Evolutionary conservation across 1,140 invertebrate species (phyloP), one percentile per base, ranked within the genome.

Genomic region (Saxidomus purpurata): DNA sequence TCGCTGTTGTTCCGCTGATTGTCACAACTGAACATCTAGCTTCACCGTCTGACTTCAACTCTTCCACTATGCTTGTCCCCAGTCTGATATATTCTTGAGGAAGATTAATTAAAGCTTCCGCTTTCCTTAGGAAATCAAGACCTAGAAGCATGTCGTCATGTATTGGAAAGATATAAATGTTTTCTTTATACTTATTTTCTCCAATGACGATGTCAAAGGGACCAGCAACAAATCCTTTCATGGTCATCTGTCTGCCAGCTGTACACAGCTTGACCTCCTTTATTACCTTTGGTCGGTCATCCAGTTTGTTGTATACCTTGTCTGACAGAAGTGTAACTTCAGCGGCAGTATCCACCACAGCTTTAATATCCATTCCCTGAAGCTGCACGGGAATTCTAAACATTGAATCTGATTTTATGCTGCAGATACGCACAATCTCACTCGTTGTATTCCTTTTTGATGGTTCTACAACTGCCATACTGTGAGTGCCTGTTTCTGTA

Each of bases 81-180:
- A 69, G 31, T 38, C n/a, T 11, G 3, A 69, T 11, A 34, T 69
- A 69, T 25, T 38, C 19, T 34, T 25, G 11, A 9, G 63, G 63
- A 25, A 69, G 63, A 25, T 69, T 69, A 19, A 69, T 69, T 4
- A 69, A 28, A 38, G 25, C 63, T 69, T 69, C 63, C 11, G 63
- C 63, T 69, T 69, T 69, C 31, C 63, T 69, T 19, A 69, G 13
- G n/a, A 77, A 77, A 43, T 77, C 74, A 1, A 77, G 43, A 15
- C 74, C 40, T 38, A 77, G n/a, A 4, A 77, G 43, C 74, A 77
- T 77, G n/a, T 77, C 38, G 43, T 77, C 74, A n/a, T 40, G 19
- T 43, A 40, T 77, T 9, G 74, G 76, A 25, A 1, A n/a, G 13
- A 79, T 43, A 79, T 52, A 79, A 19, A 49, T 6, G 22, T 79